Conservation (phyloP, 2,888 invertebrate genomes). For the Drosophila ezoana region DNA sequence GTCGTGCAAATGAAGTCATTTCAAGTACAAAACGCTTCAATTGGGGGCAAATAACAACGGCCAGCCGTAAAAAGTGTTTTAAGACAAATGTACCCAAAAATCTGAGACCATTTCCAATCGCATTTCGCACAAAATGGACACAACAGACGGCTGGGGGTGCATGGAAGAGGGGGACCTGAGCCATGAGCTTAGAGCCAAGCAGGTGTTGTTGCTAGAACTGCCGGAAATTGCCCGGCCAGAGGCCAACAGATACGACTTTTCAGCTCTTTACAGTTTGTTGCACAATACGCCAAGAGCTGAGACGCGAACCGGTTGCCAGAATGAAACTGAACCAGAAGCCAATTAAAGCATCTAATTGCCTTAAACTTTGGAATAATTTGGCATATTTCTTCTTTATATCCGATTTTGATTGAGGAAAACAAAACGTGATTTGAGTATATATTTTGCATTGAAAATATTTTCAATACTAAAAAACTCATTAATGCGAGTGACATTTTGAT, state of each 20-base stretch:
- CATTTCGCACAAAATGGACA: background rate
- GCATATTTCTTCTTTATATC: slow-evolving; percentile 8
- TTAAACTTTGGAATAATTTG: slow-evolving; percentile 35
- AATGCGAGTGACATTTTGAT: too few species aligned
- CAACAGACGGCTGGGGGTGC: background rate
- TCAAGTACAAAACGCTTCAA: slow-evolving; percentile 57
- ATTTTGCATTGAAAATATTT: background rate
- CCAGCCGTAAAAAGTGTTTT: slow-evolving; percentile 23
- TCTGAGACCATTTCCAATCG: slow-evolving; percentile 27
- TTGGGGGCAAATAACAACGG: slow-evolving; percentile 57
- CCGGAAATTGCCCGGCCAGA: slow-evolving; percentile 56
- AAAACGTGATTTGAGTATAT: background rate
- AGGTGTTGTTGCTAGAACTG: slow-evolving; percentile 34
- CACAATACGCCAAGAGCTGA: slow-evolving; percentile 43
- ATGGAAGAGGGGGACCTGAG: background rate
- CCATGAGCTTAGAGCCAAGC: slow-evolving; percentile 15
- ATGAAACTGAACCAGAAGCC: slow-evolving; percentile 46
- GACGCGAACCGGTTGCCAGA: slow-evolving; percentile 33
- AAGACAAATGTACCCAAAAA: slow-evolving; percentile 29
- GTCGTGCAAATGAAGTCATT: slow-evolving; percentile 77
- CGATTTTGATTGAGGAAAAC: background rate
- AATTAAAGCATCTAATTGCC: slow-evolving; percentile 46
- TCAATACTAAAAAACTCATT: background rate
- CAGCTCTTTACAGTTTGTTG: slow-evolving; percentile 40
- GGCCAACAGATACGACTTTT: slow-evolving; percentile 27